These are phyloP conservation scores for Parnassius apollo DNA, from an alignment of 2,888 invertebrate species.

Conservation along the genomic window DNA sequence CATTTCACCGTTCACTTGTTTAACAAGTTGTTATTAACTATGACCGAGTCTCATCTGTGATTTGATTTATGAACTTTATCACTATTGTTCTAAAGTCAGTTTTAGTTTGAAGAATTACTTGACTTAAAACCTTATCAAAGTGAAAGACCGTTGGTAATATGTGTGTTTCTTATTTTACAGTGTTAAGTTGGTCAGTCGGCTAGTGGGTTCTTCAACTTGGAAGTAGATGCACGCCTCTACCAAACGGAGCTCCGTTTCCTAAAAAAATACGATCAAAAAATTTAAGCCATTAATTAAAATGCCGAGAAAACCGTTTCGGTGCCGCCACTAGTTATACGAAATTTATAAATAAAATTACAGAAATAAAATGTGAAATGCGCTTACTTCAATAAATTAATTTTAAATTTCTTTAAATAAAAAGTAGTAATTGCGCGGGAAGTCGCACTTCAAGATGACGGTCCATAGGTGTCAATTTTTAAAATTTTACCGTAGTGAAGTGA, in stretches of 20 bases:
- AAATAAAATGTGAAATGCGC: conserved; percentile 52
- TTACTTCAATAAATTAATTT: conserved; percentile 28
- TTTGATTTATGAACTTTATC: conserved; percentile 21
- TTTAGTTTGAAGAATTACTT: conserved; percentile 2
- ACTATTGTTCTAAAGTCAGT: conserved; percentile 5
- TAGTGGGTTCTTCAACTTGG: conserved; percentile 68
- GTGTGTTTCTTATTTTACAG: conserved; percentile 79
- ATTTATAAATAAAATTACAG: conserved; percentile 11
- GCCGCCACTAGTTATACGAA: conserved; percentile 35
- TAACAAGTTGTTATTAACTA: conserved; percentile 61
- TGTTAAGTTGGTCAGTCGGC: conserved; percentile 78
- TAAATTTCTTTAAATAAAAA: conserved; percentile 35
- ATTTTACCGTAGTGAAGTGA: conserved; percentile 66
- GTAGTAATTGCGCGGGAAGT: conserved; percentile 51
- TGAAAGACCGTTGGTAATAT: conserved; percentile 57
- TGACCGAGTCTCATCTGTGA: conserved; percentile 51
- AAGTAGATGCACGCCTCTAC: conserved; percentile 52
- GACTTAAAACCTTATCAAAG: conserved; percentile 44
- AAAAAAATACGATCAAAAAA: conserved; percentile 18
- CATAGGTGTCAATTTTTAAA: conserved; percentile 61
- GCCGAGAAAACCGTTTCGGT: conserved; percentile 57
- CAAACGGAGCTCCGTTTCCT: conserved; percentile 8
- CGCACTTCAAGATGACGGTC: conserved; percentile 70
- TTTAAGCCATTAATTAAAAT: conserved; percentile 46
- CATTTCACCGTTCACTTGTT: conserved; percentile 81